A percentile compares a stretch with the other conserved stretches of the same genome.
These are phyloP conservation scores for Nesoenas mayeri DNA, from an alignment of 2,113 vertebrate genomes.

Conservation along the genomic window DNA sequence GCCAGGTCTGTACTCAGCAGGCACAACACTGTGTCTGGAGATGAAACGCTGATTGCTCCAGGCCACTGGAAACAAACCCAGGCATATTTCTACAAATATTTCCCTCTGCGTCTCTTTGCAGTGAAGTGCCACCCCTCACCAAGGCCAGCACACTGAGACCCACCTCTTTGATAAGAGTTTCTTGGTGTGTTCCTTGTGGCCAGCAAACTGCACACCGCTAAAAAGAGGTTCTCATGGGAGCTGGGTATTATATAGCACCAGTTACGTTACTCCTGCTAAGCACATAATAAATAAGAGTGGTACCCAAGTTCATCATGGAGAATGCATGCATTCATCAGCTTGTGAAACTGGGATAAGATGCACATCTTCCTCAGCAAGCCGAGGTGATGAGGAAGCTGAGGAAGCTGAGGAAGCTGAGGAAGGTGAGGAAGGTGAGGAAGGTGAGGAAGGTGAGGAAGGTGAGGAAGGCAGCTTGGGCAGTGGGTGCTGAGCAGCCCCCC, in stretches of 20 bases:
- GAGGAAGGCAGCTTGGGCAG: not conserved
- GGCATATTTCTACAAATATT: not conserved
- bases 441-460: not conserved
- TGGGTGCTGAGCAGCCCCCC: rapidly evolving
- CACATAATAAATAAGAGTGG: no score
- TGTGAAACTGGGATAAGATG: not conserved
- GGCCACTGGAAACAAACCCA: not conserved
- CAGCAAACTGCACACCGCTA: rapidly evolving
- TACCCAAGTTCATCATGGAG: not conserved
- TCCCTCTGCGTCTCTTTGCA: not conserved
- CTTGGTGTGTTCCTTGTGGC: not conserved
- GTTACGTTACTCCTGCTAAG: not conserved
- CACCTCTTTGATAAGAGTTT: not conserved
- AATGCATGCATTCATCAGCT: rapidly evolving
- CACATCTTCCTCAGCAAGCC: not conserved
- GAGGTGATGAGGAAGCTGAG: not conserved
- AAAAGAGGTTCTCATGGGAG: not conserved
- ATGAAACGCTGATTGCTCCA: not conserved
- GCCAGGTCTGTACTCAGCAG: not conserved
- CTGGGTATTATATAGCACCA: not conserved
- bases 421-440: not conserved
- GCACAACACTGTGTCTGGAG: not conserved
- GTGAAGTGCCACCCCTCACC: not conserved
- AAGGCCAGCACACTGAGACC: not conserved
- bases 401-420: not conserved